These are phyloP conservation scores for Rhea pennata DNA, from an alignment of 2,113 vertebrate species.

Conservation along the genomic window DNA sequence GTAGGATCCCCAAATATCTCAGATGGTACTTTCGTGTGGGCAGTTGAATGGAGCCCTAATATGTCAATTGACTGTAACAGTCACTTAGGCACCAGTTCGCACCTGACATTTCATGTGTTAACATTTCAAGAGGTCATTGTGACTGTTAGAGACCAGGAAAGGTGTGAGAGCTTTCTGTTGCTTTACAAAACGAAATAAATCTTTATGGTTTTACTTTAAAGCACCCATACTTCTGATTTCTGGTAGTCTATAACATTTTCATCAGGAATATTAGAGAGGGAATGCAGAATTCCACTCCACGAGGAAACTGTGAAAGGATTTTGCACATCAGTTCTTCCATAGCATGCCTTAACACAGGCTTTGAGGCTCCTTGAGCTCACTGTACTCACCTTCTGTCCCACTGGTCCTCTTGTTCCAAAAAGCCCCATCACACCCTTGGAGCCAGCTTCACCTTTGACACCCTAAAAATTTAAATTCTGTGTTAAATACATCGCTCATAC, in stretches of 20 bases:
- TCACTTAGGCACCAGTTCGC: background rate
- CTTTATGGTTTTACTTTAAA: background rate
- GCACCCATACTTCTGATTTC: background rate
- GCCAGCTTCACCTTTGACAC: conserved; percentile 87
- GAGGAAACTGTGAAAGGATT: background rate
- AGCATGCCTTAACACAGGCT: background rate
- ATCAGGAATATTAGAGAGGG: background rate
- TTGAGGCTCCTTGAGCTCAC: background rate
- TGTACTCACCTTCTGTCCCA: conserved; percentile 86
- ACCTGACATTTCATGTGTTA: fast-evolving
- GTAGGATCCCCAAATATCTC: background rate
- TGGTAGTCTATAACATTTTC: background rate
- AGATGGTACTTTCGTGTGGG: background rate
- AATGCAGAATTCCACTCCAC: background rate
- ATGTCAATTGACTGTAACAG: fast-evolving
- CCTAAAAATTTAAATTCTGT: conserved; percentile 57
- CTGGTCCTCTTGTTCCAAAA: conserved; percentile 86
- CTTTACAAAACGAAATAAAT: background rate
- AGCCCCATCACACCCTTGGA: conserved; percentile 85
- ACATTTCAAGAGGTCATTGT: background rate
- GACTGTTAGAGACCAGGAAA: background rate
- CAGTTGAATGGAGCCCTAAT: background rate
- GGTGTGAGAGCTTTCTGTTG: background rate
- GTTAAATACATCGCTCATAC: background rate
- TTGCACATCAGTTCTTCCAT: background rate